Percentiles rank a stretch among this genome's conserved stretches.
These are phyloP conservation scores for Polydrusus pterygomalis DNA, from an alignment of 2,888 invertebrate genomes.

Conservation along the genomic window DNA sequence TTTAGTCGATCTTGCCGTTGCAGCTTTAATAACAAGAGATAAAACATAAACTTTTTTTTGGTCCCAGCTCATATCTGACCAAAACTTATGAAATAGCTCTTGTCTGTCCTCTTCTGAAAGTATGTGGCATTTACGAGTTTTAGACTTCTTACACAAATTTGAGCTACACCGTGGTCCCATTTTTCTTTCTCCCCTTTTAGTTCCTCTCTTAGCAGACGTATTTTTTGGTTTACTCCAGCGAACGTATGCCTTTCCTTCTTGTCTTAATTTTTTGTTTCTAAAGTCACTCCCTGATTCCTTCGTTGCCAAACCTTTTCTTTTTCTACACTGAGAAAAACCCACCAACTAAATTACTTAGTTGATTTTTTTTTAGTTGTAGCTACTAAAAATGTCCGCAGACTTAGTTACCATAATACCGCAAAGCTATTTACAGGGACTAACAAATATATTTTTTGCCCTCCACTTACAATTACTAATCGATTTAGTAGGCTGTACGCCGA, in stretches of 20 bases:
- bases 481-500: too few species aligned
- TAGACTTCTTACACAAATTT: constrained; percentile 5
- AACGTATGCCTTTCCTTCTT: constrained; percentile 14
- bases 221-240: constrained; percentile 18
- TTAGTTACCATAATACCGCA: too few species aligned
- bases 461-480: too few species aligned
- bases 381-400: too few species aligned
- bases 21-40: not conserved
- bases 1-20: not conserved
- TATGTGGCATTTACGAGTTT: not conserved
- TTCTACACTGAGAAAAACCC: too few species aligned
- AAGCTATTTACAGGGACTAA: too few species aligned
- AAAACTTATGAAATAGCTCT: not conserved
- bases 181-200: constrained; percentile 23
- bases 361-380: too few species aligned
- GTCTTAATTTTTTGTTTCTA: constrained; percentile 19
- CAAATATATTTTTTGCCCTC: too few species aligned
- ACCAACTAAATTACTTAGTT: too few species aligned
- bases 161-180: constrained; percentile 6
- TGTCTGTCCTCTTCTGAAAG: not conserved
- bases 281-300: not conserved
- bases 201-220: not conserved
- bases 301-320: too few species aligned
- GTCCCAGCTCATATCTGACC: constrained; percentile 5
- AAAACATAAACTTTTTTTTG: not conserved